Evolutionary conservation across 1,140 invertebrate genomes (phyloP).

Genomic region (Vanessa tameamea): DNA sequence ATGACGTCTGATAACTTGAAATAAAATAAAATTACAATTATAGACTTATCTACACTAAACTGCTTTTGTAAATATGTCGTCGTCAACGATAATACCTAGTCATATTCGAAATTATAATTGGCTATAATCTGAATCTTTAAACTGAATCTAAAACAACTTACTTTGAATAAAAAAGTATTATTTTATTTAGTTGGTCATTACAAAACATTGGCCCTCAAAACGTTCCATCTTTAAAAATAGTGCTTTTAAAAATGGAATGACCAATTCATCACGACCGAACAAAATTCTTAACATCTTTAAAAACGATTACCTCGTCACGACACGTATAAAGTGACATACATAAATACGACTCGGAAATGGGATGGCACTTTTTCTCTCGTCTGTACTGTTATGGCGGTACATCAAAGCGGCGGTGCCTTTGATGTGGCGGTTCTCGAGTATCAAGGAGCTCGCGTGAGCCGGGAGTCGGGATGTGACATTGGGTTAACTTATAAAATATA

Average conservation of each 20-base stretch:
- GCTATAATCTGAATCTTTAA: too few species aligned
- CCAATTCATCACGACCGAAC: conserved; percentile 14
- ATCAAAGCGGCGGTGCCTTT: conserved; percentile 44
- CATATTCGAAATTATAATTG: too few species aligned
- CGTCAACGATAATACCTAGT: too few species aligned
- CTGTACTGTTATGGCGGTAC: conserved; percentile 37
- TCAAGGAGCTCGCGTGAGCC: conserved; percentile 22
- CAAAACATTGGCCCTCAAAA: too few species aligned
- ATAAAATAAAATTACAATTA: too few species aligned
- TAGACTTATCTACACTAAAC: too few species aligned
- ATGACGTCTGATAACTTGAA: too few species aligned
- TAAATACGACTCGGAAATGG: conserved; percentile 13
- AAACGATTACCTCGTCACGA: conserved; percentile 21
- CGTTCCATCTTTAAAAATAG: background rate
- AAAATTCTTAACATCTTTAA: conserved; percentile 16
- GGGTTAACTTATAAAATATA: background rate
- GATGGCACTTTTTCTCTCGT: conserved; percentile 32
- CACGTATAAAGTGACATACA: conserved; percentile 16
- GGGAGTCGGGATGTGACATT: conserved; percentile 27
- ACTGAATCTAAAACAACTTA: too few species aligned
- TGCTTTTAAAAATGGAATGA: background rate
- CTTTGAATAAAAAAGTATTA: background rate
- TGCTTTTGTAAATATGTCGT: too few species aligned
- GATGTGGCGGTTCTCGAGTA: conserved; percentile 32
- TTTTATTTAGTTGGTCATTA: too few species aligned